Base-by-base conservation (phyloP, 2,113 vertebrate species). In the Turnix velox region DNA sequence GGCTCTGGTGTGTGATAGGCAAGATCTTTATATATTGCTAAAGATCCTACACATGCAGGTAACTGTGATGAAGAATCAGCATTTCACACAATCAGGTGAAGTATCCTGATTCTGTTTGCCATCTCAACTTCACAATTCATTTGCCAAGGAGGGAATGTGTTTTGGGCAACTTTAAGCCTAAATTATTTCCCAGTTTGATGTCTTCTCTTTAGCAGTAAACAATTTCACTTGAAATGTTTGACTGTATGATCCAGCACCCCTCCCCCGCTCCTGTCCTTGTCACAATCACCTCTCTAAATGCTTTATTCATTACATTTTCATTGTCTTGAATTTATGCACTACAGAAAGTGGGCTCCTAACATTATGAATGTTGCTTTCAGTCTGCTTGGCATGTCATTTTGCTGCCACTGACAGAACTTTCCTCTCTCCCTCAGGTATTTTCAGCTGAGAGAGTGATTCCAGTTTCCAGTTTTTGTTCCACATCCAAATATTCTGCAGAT, bases 301-400 rank as follows among this genome's bases (percentile, higher is more conserved):
- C 77, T 93, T 95, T 68, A 88, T 69, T 92, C 43, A 37, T 92
- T 90, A 91, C 66, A 45, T 82, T 92, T 93, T 93, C 91, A 84
- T 68, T 94, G 94, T 80, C 85, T 88, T 82, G 48, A 91, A 88
- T 95, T 95, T 82, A 96, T 82, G 84, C 80, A 62, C 73, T 51
- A 80, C 57, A 40, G 54, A 88, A 79, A 96, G 84, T 58, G 80
- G 65, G 49, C 69, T 96, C 57, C 88, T 77, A 76, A 79, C 55
- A 33, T 84, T 55, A 74, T 61, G 84, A 90, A 88, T 61, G 61
- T 66, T 88, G 43, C 80, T 90, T 92, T 94, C 90, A 84, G 69
- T 62, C 86, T 79, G 69, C 73, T 88, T 78, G 84, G 83, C 68
- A 39, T 55, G 69, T 84, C 57, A 39, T 81, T 81, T 85, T 85